Evolutionary conservation across 1,140 invertebrate genomes (phyloP), one percentile per base, ranked within the genome.

Genomic region (Drosophila micromelanica): DNA sequence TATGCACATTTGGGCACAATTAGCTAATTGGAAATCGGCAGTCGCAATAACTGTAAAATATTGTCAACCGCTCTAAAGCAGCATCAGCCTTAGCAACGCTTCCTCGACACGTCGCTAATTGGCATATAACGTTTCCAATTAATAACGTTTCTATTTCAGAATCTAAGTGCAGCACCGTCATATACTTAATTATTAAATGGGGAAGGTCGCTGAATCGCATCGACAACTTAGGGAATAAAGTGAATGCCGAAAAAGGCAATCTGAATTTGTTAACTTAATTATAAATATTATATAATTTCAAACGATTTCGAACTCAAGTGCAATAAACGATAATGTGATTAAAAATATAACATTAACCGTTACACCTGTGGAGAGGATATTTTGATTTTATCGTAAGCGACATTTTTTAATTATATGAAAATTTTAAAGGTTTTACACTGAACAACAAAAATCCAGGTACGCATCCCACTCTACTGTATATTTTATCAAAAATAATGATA

Each of bases 1-100:
- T 73, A 72, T 80, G 77, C 81, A 57, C 65, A 75, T 86, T 89
- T 89, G 84, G 78, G 84, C 84, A 89, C 84, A 89, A 86, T 86
- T 86, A 86, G 82, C 38, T 78, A 84, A 84, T 82, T 82, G 80
- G 57, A 61, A 30, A 56, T 5, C 30, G 48, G 48, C 55, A 27
- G 38, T 52, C 43, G 51, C 23, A 60, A 37, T 32, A 87, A 82
- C 81, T 76, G 82, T 78, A 48, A 30, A 72, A 49, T 73, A 76
- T 87, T 75, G 81, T 86, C 78, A 78, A 70, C 46, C 67, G 74
- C n/a, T 68, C 61, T 74, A 75, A 68, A 67, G 59, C 79, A 72
- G 79, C 56, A 57, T 59, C 54, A 52, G 38, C 38, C 43, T 71
- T 60, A 32, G 32, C 23, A 56, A 48, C 27, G 82, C 82, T 86